Evolutionary conservation across 2,113 vertebrate genomes (phyloP).

Genomic region (Colaptes auratus): DNA sequence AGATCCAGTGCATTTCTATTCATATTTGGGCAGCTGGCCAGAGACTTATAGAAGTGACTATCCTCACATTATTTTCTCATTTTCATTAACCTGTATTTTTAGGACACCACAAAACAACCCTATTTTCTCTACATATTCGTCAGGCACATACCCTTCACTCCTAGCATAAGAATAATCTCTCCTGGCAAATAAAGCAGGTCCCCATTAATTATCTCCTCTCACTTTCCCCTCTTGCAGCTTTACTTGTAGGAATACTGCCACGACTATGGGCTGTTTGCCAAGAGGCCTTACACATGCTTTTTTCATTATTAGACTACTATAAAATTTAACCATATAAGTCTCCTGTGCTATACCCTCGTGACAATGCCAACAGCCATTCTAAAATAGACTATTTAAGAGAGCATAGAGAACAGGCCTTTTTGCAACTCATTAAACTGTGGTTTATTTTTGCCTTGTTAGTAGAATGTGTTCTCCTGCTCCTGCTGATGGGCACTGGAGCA

Average conservation of each 20-base stretch:
- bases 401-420: background rate
- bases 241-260: constrained; percentile 39
- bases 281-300: constrained; percentile 57
- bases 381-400: constrained; percentile 58
- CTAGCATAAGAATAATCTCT: constrained; percentile 31
- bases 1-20: background rate
- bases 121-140: constrained; percentile 44
- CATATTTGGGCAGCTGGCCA: constrained; percentile 33
- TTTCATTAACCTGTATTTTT: constrained; percentile 58
- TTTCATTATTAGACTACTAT: constrained; percentile 69
- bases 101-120: constrained; percentile 32
- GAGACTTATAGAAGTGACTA: constrained; percentile 39
- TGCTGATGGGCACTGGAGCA: background rate
- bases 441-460: constrained; percentile 55
- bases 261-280: constrained; percentile 35
- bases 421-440: constrained; percentile 51
- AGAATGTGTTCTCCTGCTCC: background rate
- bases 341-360: background rate
- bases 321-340: constrained; percentile 71
- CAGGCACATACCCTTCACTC: background rate
- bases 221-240: background rate
- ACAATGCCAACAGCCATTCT: constrained; percentile 55
- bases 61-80: constrained; percentile 51
- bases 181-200: constrained; percentile 31
- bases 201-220: constrained; percentile 56